Evolutionary conservation across 2,113 vertebrate genomes (phyloP), one percentile per base, ranked within the genome.

Genomic region (Myxocyprinus asiaticus): DNA sequence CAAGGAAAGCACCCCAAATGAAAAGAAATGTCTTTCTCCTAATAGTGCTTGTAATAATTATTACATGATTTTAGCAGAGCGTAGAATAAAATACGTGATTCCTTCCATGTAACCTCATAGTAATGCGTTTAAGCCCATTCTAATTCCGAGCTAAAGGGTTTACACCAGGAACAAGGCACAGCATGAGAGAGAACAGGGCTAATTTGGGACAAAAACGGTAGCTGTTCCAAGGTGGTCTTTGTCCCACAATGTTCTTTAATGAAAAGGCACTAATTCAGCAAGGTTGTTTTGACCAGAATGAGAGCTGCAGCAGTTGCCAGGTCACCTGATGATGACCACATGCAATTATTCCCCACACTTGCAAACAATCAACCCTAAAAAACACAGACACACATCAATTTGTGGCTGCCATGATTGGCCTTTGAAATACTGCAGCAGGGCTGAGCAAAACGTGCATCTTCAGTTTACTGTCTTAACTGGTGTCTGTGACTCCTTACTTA

Each of bases 201-300:
- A 83, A 33, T 82, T 81, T 85, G 83, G 78, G 76, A 85, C 69
- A 69, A 22, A 8, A 68, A 81, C 58, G 59, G 71, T 70, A 81
- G 85, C 84, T 79, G 84, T 81, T 84, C 85, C 85, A 86, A 88
- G 88, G 90, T 90, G 89, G 89, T 88, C 87, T 75, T 5, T 3
- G 22, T 1, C 1, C 22, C 22, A 3, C 22, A 8, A 14, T 73
- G n/a, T 76, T 84, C 80, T 79, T 67, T 77, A 85, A 88, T 81
- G 83, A 85, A 80, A 92, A 89, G 90, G 79, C 81, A 78, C 76
- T 82, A 88, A 77, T 58, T 83, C 68, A 76, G 79, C 67, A 73
- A 83, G 59, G 80, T 82, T 66, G 85, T 77, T 47, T 5, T 83
- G 73, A 86, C 72, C 67, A 6, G 68, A 82, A 68, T 62, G 82